A percentile compares a stretch with the other conserved stretches of the same genome.
These are phyloP conservation scores for Plagodis pulveraria DNA, from an alignment of 2,888 invertebrate species.

Conservation along the genomic window DNA sequence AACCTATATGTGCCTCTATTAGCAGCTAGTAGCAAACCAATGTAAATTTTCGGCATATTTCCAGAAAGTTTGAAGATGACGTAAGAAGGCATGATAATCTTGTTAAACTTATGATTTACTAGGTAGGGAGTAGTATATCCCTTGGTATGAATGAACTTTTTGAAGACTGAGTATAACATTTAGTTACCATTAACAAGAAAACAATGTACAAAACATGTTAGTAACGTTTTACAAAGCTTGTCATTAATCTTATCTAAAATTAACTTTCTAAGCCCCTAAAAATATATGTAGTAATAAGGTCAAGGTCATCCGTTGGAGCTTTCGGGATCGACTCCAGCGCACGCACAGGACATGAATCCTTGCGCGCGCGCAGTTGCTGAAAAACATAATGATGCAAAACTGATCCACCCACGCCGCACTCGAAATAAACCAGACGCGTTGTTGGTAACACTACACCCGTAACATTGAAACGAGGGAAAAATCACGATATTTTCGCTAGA, in stretches of 20 bases:
- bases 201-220: neutral
- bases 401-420: conserved; percentile 69
- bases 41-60: conserved; percentile 16
- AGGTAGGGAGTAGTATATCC: no score
- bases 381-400: conserved; percentile 54
- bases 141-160: no score
- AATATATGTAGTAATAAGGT: conserved; percentile 59
- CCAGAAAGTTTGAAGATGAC: conserved; percentile 23
- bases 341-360: conserved; percentile 42
- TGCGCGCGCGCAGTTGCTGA: conserved; percentile 44
- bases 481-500: conserved; percentile 51
- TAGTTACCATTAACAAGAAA: no score
- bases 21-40: neutral
- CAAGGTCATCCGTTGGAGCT: conserved; percentile 69
- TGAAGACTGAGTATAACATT: no score
- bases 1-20: neutral
- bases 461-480: conserved; percentile 63
- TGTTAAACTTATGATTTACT: neutral
- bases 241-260: conserved; percentile 9
- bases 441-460: conserved; percentile 78
- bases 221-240: neutral
- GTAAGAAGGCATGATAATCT: conserved; percentile 15
- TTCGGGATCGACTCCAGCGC: conserved; percentile 37
- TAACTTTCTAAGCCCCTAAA: conserved; percentile 37
- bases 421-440: conserved; percentile 77